Evolutionary conservation across 2,113 vertebrate species (phyloP).

Genomic region (Callithrix jacchus): DNA sequence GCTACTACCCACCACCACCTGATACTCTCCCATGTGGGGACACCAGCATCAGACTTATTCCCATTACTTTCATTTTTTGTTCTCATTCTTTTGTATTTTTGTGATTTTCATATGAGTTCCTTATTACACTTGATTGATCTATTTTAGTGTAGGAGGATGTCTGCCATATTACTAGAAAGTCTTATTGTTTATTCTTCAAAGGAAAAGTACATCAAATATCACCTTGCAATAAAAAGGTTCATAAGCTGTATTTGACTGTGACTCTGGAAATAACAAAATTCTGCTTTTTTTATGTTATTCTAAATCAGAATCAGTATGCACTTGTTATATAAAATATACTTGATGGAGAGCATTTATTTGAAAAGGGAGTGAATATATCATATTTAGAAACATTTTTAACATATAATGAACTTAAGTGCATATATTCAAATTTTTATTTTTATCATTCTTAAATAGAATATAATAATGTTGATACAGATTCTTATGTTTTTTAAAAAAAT

Average conservation of each 20-base stretch:
- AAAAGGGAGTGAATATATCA: background rate
- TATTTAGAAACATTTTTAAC: background rate
- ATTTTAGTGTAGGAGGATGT: background rate
- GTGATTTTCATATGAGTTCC: background rate
- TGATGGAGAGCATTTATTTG: background rate
- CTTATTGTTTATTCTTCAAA: background rate
- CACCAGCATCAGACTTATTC: rapidly evolving
- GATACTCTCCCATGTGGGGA: rapidly evolving
- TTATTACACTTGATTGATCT: background rate
- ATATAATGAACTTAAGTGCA: background rate
- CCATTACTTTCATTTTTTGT: background rate
- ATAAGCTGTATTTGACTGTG: background rate
- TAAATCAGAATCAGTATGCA: background rate
- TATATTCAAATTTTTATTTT: background rate
- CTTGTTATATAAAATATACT: background rate
- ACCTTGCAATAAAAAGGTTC: background rate
- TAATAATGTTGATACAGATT: background rate
- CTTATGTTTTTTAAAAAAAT: background rate
- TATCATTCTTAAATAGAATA: background rate
- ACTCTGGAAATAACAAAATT: background rate
- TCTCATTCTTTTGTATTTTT: background rate
- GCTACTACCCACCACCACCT: rapidly evolving
- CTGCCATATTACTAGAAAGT: background rate
- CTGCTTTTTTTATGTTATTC: background rate
- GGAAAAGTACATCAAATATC: background rate